Evolutionary conservation across 1,140 invertebrate genomes (phyloP).

Genomic region (Carposina sasakii): DNA sequence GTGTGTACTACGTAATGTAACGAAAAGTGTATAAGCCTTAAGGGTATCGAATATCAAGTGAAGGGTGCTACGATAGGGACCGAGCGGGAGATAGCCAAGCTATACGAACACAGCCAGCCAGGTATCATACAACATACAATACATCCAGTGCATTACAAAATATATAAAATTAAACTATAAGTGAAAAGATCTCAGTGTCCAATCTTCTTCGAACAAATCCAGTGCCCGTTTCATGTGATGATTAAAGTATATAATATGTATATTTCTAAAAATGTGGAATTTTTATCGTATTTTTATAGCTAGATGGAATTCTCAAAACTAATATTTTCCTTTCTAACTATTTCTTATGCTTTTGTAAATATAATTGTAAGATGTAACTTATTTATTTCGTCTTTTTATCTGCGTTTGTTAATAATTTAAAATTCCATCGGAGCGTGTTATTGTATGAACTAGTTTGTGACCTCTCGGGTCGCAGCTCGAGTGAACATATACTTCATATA

Average conservation of each 20-base stretch:
- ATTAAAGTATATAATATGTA: slow-evolving; percentile 46
- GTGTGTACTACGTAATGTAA: slow-evolving; percentile 30
- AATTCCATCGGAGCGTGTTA: no score
- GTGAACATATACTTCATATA: no score
- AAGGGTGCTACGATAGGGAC: slow-evolving; percentile 62
- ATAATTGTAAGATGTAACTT: slow-evolving; percentile 66
- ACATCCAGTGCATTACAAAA: slow-evolving; percentile 37
- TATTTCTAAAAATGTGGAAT: slow-evolving; percentile 45
- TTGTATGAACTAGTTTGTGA: no score
- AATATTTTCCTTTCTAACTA: slow-evolving; percentile 45
- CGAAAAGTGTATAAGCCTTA: slow-evolving; percentile 45
- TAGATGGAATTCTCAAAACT: slow-evolving; percentile 57
- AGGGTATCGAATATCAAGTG: slow-evolving; percentile 32
- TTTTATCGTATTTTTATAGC: slow-evolving; percentile 66
- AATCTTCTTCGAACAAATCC: slow-evolving; percentile 61
- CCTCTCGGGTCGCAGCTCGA: no score
- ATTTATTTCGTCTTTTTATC: slow-evolving; percentile 65
- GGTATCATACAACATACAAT: slow-evolving; percentile 6
- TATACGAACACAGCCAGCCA: not conserved
- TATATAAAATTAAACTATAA: slow-evolving; percentile 22
- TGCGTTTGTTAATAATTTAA: no score
- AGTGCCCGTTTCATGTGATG: slow-evolving; percentile 67
- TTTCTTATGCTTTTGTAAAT: slow-evolving; percentile 69
- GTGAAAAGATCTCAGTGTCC: slow-evolving; percentile 61
- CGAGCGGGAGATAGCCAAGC: slow-evolving; percentile 25